phyloP scores from a whole-genome alignment of 2,113 vertebrate species.

The Rhynchomys soricoides region DNA sequence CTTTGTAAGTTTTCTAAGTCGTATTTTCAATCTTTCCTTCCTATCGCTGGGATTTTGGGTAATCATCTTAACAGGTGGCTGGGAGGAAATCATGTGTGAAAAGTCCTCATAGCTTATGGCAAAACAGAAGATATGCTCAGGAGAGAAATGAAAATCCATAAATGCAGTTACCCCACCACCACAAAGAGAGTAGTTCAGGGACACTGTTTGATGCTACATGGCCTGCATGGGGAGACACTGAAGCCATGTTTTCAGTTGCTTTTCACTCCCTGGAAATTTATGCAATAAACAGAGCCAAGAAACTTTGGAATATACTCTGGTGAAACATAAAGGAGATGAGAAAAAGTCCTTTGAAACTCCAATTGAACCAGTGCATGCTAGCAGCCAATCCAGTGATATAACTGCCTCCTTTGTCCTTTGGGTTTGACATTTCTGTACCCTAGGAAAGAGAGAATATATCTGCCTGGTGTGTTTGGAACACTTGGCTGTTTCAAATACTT shows the following conservation, averaged over 20 bases:
- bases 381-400: not conserved
- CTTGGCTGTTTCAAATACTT: conserved; percentile 55
- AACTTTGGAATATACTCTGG: conserved; percentile 45
- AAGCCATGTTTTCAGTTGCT: not conserved
- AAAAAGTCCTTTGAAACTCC: conserved; percentile 51
- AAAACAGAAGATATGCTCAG: conserved; percentile 17
- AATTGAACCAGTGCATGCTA: not conserved
- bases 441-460: not conserved
- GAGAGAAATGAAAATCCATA: conserved; percentile 38
- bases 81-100: not conserved
- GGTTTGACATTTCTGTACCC: not conserved
- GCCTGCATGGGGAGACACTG: not conserved
- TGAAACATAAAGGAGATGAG: conserved; percentile 41
- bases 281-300: conserved; percentile 17
- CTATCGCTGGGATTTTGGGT: not conserved
- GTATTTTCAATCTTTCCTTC: not conserved
- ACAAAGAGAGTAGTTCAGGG: not conserved
- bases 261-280: conserved; percentile 32
- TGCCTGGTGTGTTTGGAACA: conserved; percentile 1
- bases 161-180: not conserved
- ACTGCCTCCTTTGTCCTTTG: not conserved
- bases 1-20: not conserved
- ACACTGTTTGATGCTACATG: not conserved
- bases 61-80: not conserved
- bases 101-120: conserved; percentile 42